Evolutionary conservation across 2,113 vertebrate species (phyloP), one percentile per base, ranked within the genome.

Genomic region (Drymodes brunneopygia): DNA sequence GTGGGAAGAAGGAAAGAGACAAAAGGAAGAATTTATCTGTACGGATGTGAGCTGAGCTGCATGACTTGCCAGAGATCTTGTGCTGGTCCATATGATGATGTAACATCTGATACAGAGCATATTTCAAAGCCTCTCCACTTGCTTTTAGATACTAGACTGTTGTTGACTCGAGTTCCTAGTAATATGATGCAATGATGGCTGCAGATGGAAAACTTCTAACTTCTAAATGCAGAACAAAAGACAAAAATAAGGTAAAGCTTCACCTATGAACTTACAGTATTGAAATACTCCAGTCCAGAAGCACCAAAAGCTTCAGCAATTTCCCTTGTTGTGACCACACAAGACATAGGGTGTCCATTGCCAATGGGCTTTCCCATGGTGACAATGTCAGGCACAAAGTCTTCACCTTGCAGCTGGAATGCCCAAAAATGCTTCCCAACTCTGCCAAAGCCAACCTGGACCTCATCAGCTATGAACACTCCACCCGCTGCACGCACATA

Each of bases 331-430:
- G 99, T 99, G 42, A 99, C 98, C 83, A 99, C 99, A n/a, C 99
- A 99, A 20, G 99, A 99, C 98, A 99, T 96, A 14, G 99, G 99
- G 92, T 99, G 99, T 3, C 99, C 99, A 23, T 99, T 99, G 70
- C 99, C 99, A 53, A 99, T 99, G 10, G 99, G 99, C 85, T 99
- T 99, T 29, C 99, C 99, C 99, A 99, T 99, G 12, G 99, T 99
- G 92, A 99, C 98, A 19, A 99, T 99, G 90, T 99, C 99, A 4
- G 99, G 99, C 45, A 99, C 97, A 65, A 99, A 99, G 85, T 99
- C 99, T 44, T 99, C 97, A 0, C 99, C 99, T 82, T 99, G 98
- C 33, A 99, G 97, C 92, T 99, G 99, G 96, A 99, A 99, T 53
- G 98, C 99, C 99, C 99, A 99, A 89, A 99, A 99, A 94, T 99